Evolutionary conservation across 2,797 vertebrate genomes (phyloP), one percentile per base, ranked within the genome.

Genomic region (Oophaga sylvatica): DNA sequence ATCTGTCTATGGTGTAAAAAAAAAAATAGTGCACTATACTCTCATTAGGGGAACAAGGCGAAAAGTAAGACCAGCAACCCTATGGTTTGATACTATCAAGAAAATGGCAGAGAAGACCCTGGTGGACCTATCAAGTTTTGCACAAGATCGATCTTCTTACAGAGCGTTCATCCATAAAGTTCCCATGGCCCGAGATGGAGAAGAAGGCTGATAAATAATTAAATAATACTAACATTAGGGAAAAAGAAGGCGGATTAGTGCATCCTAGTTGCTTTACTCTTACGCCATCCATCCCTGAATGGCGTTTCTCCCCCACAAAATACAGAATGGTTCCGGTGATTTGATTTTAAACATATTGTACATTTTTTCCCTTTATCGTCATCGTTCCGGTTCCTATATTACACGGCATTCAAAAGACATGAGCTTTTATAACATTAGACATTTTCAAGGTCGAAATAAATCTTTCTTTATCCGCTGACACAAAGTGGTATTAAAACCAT

Each of bases 371-470:
- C 45, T 26, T 77, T 26, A 2, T 5, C 22, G 5, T 17, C 75
- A 53, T 56, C 75, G 26, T 22, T 48, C 75, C 15, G 13, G 20
- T n/a, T 53, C 20, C 73, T 26, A 12, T 20, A 48, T 48, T 75
- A 53, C 22, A 13, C 48, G 5, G 75, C 75, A 77, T 8, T 77
- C 9, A 76, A 53, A 76, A 53, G 75, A 56, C 45, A 15, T 1
- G 10, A 75, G 71, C 75, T 77, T 56, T 77, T 60, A 62, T 60
- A 86, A 60, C 56, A 75, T 82, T 81, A 76, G 59, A 57, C 80
- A 60, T 71, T 84, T 75, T 82, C 87, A 84, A 88, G 87, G 81
- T 87, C 86, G 78, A 67, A 78, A 70, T 83, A 68, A 65, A 83
- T 68, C 73, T 81, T 68, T 77, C 67, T 77, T 77, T 67, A 20